Base-by-base conservation (phyloP, 1,140 invertebrate species). In the Bilobella aurantiaca region DNA sequence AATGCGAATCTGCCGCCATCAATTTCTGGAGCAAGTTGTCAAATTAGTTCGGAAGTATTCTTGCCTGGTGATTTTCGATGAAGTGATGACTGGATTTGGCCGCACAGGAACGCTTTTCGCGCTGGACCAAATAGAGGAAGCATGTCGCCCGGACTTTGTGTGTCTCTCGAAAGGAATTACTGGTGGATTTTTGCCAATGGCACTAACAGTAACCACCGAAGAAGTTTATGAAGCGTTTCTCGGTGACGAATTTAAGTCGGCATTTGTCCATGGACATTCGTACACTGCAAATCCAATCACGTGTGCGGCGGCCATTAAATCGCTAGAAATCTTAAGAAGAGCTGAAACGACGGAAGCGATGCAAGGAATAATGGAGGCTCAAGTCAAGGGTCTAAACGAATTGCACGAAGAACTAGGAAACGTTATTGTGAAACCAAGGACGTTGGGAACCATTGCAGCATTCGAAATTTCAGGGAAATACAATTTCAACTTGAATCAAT, bases 51-150 rank as follows among this genome's bases (percentile, higher is more conserved):
- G 58, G 14, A 23, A 65, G n/a, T 46, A 74, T 58, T 31, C 49
- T 1, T 53, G 74, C 12, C 62, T 65, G 5, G 32, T 74, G n/a
- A 73, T 75, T 31, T 30, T 42, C 62, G 74, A 74, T 58, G 74
- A 74, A 49, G 63, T 75, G 30, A 49, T 56, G n/a, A 67, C 63
- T 18, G 74, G 74, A 1, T 74, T 74, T 53, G 74, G 74, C 53
- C 73, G 74, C 32, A 74, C 72, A 1, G 74, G 74, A 1, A 65
- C 31, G 3, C 42, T 65, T 34, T 74, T 74, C 47, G 74, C 72
- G 16, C 65, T 34, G 1, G 63, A 74, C 23, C 68, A 74, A 2
- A 5, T 34, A 29, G 3, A 23, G 3, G 49, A 47, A 1, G 30
- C 34, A 2, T 28, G 64, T n/a, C 14, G 18, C 16, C 73, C 73